Base-by-base conservation (phyloP, 92 coral and sea anemone genomes). In the Chrysogorgia sp. region DNA sequence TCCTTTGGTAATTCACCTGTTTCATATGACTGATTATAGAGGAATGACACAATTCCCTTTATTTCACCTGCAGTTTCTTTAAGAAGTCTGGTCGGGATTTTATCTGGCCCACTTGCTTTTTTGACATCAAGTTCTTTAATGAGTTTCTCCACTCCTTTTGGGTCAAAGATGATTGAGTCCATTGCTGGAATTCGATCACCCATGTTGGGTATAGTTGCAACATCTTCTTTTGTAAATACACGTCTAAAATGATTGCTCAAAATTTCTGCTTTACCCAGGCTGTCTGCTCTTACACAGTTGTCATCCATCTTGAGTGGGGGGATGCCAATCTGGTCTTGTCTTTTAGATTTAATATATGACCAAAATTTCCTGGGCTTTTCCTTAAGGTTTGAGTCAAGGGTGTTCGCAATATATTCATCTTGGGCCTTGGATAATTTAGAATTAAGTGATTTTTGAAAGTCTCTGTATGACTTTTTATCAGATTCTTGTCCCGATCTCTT, bases 291-390 rank as follows among this genome's bases (percentile, higher is more conserved):
- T 7, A 12, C 31, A 15, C 17, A 17, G 14, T n/a, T 28, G 32
- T 79, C 83, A 28, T 50, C 66, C 45, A 63, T 55, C 45, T 79
- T 64, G 48, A 79, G 63, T 33, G 53, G 50, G 48, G 83, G 45
- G 45, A 79, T 66, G 35, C 83, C 83, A 48, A 77, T 74, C 63
- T 77, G 41, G 62, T 62, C 74, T 26, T 61, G 28, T 28, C 31
- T 58, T n/a, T 82, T 79, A 9, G 74, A 58, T 72, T 89, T 89
- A 13, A 89, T 82, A 65, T 86, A 89, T 13, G 88, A 80, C 91
- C 91, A 84, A 34, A 88, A 86, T 77, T 86, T 86, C 70, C 86
- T 89, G 22, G 90, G 92, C 34, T 86, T 86, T 40, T 86, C 86
- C 69, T 64, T 88, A 34, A 77, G 74, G 61, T 58, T 87, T 34